Conservation (phyloP, 2,113 vertebrate species). For the Phalacrocorax brasilianus region DNA sequence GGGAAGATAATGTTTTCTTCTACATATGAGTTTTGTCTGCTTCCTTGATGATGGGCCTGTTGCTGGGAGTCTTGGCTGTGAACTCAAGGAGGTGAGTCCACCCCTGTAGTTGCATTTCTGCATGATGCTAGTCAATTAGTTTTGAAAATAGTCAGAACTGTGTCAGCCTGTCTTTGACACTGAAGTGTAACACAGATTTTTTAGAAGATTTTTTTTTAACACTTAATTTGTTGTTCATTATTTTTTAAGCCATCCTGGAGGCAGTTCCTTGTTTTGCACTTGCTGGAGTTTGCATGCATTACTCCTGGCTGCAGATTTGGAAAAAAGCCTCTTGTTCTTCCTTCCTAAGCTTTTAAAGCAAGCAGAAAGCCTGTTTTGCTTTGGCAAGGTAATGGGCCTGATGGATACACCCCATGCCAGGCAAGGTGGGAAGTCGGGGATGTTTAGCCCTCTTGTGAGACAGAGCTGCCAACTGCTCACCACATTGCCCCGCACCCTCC, state of each 20-base stretch:
- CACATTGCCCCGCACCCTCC: accelerated
- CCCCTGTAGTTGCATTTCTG: not conserved
- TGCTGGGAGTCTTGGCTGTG: not conserved
- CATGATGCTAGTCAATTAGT: not conserved
- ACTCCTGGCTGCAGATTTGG: not conserved
- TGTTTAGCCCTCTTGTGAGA: not conserved
- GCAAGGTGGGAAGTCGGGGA: not conserved
- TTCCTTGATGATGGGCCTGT: not conserved
- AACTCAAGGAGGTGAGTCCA: not conserved
- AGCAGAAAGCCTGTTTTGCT: not conserved
- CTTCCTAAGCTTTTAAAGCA: not conserved
- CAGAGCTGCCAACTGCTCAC: not conserved
- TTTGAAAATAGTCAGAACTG: not conserved
- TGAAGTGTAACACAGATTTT: not conserved
- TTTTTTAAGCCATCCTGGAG: not conserved
- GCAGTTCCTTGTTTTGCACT: not conserved
- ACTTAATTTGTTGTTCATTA: not conserved
- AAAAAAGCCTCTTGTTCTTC: not conserved
- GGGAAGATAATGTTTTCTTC: not conserved
- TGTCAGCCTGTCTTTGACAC: not conserved
- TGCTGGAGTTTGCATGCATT: not conserved
- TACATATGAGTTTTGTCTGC: not conserved
- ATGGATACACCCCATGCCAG: not conserved
- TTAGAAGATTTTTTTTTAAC: not conserved
- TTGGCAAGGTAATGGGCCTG: not conserved